Evolutionary conservation across 2,888 invertebrate species (phyloP).

Genomic region (Drosophila helvetica): DNA sequence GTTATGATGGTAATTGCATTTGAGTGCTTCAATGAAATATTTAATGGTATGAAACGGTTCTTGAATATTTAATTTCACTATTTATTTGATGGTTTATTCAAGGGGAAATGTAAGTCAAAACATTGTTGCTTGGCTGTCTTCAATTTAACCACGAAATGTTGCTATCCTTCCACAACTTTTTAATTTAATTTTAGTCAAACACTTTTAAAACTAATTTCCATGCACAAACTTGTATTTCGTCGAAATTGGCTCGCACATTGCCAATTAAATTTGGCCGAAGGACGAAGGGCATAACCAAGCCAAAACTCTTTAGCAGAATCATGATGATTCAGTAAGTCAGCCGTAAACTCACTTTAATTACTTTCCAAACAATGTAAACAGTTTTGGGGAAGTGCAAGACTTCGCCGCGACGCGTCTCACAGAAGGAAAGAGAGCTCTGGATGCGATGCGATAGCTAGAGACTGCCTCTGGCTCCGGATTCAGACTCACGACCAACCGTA

Average conservation of each 20-base stretch:
- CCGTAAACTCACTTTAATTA: slow-evolving; percentile 46
- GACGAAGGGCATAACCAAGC: slow-evolving; percentile 4
- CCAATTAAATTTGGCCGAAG: slow-evolving; percentile 14
- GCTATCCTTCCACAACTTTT: neutral
- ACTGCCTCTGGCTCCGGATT: slow-evolving; percentile 15
- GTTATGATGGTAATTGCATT: neutral
- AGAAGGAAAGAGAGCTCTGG: slow-evolving; percentile 15
- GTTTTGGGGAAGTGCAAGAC: slow-evolving; percentile 16
- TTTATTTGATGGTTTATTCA: neutral
- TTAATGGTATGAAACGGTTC: neutral
- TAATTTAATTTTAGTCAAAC: neutral
- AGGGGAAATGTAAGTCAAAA: neutral
- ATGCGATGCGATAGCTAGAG: neutral
- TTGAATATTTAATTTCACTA: neutral
- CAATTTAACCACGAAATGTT: neutral
- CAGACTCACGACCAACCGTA: slow-evolving; percentile 57
- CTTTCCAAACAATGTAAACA: slow-evolving; percentile 53
- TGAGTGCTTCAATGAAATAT: neutral
- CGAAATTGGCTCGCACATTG: slow-evolving; percentile 12
- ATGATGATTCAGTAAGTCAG: slow-evolving; percentile 22
- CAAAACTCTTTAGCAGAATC: slow-evolving; percentile 19
- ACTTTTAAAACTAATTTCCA: neutral
- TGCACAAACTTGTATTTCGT: neutral
- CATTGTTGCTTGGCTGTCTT: neutral
- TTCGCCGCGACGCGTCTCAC: slow-evolving; percentile 34